Conservation (phyloP, 2,888 invertebrate species). For the Rhamnusium bicolor region DNA sequence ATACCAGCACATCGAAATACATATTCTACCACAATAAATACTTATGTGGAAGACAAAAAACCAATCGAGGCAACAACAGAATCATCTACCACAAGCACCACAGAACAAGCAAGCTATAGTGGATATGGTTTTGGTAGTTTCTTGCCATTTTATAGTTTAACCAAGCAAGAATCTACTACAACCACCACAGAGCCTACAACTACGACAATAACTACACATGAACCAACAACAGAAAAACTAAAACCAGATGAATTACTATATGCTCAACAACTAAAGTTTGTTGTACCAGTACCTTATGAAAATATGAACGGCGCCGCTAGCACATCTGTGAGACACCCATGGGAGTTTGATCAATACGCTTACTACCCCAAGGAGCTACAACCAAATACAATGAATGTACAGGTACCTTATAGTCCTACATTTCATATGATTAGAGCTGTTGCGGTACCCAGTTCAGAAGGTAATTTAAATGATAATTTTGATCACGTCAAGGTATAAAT, state of each 20-base stretch:
- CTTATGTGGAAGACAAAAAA: constrained; percentile 16
- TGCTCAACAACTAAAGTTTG: constrained; percentile 65
- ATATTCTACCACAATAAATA: constrained; percentile 6
- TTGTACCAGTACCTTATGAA: constrained; percentile 65
- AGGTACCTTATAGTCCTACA: constrained; percentile 65
- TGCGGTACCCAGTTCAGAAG: constrained; percentile 57
- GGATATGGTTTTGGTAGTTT: constrained; percentile 48
- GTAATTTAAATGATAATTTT: constrained; percentile 8
- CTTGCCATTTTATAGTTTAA: constrained; percentile 46
- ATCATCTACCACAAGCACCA: constrained; percentile 41
- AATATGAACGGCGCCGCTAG: constrained; percentile 33
- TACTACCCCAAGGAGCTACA: constrained; percentile 65
- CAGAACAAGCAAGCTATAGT: constrained; percentile 39
- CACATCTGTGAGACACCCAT: constrained; percentile 55
- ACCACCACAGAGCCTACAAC: constrained; percentile 54
- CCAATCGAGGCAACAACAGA: constrained; percentile 40
- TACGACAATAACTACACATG: constrained; percentile 44
- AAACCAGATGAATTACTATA: constrained; percentile 52
- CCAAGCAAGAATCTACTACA: constrained; percentile 41
- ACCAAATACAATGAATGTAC: constrained; percentile 62
- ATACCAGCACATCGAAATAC: constrained; percentile 2
- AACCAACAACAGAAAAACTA: constrained; percentile 43
- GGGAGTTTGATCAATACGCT: constrained; percentile 64
- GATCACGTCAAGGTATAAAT: background rate
- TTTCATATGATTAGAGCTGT: constrained; percentile 66